Conservation (phyloP, 2,797 vertebrate species). For the Bryconaethiops microstoma region DNA sequence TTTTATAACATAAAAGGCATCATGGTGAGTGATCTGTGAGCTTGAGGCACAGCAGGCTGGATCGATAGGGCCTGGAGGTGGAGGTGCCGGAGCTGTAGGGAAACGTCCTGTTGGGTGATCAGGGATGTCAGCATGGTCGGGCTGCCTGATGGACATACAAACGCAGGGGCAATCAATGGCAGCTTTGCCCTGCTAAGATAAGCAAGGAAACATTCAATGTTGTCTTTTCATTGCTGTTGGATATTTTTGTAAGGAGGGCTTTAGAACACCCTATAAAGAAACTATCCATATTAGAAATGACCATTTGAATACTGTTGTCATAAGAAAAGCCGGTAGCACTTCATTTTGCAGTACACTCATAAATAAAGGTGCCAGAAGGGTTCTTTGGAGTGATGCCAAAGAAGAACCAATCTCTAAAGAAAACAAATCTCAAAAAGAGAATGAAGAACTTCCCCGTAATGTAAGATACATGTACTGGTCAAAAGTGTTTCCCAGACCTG, state of each 20-base stretch:
- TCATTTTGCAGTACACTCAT: not conserved
- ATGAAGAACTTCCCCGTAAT: too few species aligned
- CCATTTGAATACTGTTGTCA: not conserved
- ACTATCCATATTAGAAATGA: not conserved
- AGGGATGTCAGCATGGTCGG: conserved; percentile 50
- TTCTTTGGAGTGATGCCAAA: too few species aligned
- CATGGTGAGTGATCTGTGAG: conserved; percentile 69
- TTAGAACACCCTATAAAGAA: too few species aligned
- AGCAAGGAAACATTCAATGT: conserved; percentile 42
- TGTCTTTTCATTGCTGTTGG: conserved; percentile 52
- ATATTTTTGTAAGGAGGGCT: conserved; percentile 19
- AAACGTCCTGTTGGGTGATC: conserved; percentile 14
- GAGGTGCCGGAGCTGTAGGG: conserved; percentile 19
- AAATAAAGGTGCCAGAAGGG: not conserved
- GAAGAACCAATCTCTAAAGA: too few species aligned
- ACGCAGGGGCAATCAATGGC: conserved; percentile 62
- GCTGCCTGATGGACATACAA: conserved; percentile 71
- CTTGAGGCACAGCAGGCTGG: conserved; percentile 66
- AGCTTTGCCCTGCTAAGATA: conserved; percentile 73
- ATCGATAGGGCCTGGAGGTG: conserved; percentile 65
- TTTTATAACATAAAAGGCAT: conserved; percentile 67
- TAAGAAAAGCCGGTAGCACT: not conserved
- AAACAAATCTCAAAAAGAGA: too few species aligned
- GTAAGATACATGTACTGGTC: too few species aligned
- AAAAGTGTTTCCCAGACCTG: too few species aligned